A percentile compares a stretch with the other conserved stretches of the same genome.
These are phyloP conservation scores for Drosophila murphyi DNA, from an alignment of 1,140 invertebrate genomes.

Conservation along the genomic window DNA sequence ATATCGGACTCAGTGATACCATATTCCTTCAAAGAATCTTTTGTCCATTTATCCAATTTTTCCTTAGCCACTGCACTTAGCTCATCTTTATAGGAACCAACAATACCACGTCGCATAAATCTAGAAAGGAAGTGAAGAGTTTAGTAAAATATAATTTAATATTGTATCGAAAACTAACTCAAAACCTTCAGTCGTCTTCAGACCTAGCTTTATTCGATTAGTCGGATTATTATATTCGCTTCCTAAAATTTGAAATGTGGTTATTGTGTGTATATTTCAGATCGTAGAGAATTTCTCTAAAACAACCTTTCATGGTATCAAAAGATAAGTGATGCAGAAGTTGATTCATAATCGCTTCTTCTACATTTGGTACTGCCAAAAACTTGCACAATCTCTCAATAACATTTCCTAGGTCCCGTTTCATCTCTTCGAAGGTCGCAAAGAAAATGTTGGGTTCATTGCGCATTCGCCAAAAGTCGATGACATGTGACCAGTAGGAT, in stretches of 20 bases:
- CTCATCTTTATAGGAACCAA: conserved; percentile 32
- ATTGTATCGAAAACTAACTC: conserved; percentile 12
- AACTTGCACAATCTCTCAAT: conserved; percentile 2
- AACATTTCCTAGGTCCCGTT: conserved; percentile 11
- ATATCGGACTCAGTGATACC: conserved; percentile 33
- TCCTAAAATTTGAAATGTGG: too few species aligned
- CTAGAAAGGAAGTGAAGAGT: not conserved
- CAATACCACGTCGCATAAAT: conserved; percentile 40
- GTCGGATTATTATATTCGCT: too few species aligned
- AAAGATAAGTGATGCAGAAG: conserved; percentile 29
- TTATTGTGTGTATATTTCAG: too few species aligned
- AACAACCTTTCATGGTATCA: conserved; percentile 43
- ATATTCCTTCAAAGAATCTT: conserved; percentile 17
- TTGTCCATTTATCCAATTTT: conserved; percentile 28
- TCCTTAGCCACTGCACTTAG: conserved; percentile 3
- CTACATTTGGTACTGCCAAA: conserved; percentile 2
- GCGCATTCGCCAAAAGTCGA: conserved; percentile 45
- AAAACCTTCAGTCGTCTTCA: not conserved
- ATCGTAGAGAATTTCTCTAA: too few species aligned
- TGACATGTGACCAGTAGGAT: conserved; percentile 36
- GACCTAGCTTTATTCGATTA: too few species aligned
- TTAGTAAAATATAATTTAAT: too few species aligned
- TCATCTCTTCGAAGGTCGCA: conserved; percentile 46
- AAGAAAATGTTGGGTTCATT: conserved; percentile 34
- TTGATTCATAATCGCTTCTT: conserved; percentile 18